A percentile compares a stretch with the other conserved stretches of the same genome.
Evolutionary conservation across 2,888 invertebrate genomes (phyloP).

Genomic region (Drosophila fulvimacula): DNA sequence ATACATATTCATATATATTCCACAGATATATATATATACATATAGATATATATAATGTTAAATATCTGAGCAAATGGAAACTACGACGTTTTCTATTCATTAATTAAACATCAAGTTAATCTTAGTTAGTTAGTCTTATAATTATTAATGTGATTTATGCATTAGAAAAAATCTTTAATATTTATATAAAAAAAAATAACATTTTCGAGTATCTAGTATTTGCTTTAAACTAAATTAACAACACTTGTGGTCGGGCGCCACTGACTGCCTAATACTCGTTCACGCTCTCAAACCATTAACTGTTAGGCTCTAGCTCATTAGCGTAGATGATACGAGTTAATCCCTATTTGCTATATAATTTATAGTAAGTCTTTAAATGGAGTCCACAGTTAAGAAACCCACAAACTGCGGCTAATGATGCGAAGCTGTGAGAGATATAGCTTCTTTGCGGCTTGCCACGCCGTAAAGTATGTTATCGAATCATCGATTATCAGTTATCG

Average conservation of each 20-base stretch:
- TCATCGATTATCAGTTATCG: too few relatives aligned
- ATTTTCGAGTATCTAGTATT: background rate
- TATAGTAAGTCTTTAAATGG: too few relatives aligned
- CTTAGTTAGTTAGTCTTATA: background rate
- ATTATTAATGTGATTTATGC: background rate
- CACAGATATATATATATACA: background rate
- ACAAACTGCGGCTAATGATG: too few relatives aligned
- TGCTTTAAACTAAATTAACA: too few relatives aligned
- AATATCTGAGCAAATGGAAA: background rate
- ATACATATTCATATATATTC: background rate
- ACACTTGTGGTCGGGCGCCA: too few relatives aligned
- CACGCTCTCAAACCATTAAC: too few relatives aligned
- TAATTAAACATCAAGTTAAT: constrained; percentile 2
- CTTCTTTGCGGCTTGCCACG: too few relatives aligned
- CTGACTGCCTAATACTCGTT: background rate
- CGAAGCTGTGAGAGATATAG: too few relatives aligned
- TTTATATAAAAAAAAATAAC: background rate
- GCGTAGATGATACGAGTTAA: too few relatives aligned
- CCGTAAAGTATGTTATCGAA: too few relatives aligned
- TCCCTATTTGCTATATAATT: too few relatives aligned
- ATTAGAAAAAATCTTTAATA: background rate
- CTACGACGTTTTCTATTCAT: constrained; percentile 1
- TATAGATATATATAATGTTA: background rate
- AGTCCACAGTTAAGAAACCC: too few relatives aligned
- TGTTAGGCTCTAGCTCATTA: background rate